Evolutionary conservation across 2,113 vertebrate genomes (phyloP).

Genomic region (Syngnathoides biaculeatus): DNA sequence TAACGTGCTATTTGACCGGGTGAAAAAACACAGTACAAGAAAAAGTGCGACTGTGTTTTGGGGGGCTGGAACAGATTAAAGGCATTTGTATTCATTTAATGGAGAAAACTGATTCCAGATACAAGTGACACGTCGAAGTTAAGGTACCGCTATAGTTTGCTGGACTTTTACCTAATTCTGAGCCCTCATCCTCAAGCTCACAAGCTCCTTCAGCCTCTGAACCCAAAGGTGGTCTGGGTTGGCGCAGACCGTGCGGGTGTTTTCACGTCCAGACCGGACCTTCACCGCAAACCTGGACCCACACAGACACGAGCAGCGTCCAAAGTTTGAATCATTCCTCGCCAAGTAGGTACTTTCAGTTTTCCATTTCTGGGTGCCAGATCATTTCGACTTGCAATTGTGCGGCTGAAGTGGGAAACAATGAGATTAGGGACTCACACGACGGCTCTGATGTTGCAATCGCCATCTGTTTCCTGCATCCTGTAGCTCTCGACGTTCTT

Average conservation of each 20-base stretch:
- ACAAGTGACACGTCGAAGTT: background rate
- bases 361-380: constrained; percentile 17
- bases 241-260: constrained; percentile 31
- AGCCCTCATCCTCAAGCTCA: rapidly evolving
- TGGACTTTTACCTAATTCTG: constrained; percentile 18
- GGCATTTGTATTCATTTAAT: background rate
- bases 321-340: background rate
- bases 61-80: background rate
- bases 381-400: constrained; percentile 1
- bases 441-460: constrained; percentile 71
- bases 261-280: rapidly evolving
- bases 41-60: too few relatives aligned
- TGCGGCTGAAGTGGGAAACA: background rate
- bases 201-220: background rate
- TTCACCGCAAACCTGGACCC: constrained; percentile 42
- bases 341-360: background rate
- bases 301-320: background rate
- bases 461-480: constrained; percentile 70
- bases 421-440: constrained; percentile 60
- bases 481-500: constrained; percentile 35
- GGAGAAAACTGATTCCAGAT: background rate
- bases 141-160: background rate
- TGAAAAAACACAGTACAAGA: too few relatives aligned
- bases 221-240: constrained; percentile 24
- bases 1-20: background rate